Evolutionary conservation across 2,797 vertebrate genomes (phyloP).

Genomic region (Pangasius sanitwongsei): DNA sequence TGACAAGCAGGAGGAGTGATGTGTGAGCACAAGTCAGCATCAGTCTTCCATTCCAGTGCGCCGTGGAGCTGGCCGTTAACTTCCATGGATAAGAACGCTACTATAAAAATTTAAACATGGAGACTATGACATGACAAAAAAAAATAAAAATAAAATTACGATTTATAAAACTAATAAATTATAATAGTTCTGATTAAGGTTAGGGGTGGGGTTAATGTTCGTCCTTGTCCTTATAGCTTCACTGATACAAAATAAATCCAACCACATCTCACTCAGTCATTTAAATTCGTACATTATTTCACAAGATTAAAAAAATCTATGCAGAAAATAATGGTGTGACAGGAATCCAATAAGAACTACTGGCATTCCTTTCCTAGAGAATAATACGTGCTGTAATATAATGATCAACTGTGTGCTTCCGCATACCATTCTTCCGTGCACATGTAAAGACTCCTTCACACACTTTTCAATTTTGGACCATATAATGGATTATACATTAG

Average conservation of each 20-base stretch:
- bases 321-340: not conserved
- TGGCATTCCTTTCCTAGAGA: too few species aligned
- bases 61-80: not conserved
- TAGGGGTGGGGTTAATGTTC: not conserved
- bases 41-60: not conserved
- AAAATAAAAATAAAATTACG: too few species aligned
- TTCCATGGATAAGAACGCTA: not conserved
- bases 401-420: too few species aligned
- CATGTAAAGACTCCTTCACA: too few species aligned
- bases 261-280: not conserved
- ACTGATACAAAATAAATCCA: not conserved
- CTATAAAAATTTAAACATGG: too few species aligned
- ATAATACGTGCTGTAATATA: too few species aligned
- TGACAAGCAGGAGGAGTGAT: constrained; percentile 28
- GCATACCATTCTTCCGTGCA: too few species aligned
- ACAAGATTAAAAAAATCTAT: not conserved
- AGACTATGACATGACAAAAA: too few species aligned
- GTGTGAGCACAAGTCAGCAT: constrained; percentile 23
- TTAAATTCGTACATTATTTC: not conserved
- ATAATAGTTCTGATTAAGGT: not conserved
- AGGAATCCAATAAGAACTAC: not conserved
- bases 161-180: not conserved
- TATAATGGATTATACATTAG: too few species aligned
- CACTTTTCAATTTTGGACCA: too few species aligned
- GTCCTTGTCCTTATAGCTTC: not conserved